A percentile compares a stretch with the other conserved stretches of the same genome.
These are phyloP conservation scores for Eidolon dupreanum DNA, from an alignment of 2,797 vertebrate genomes.

Conservation along the genomic window DNA sequence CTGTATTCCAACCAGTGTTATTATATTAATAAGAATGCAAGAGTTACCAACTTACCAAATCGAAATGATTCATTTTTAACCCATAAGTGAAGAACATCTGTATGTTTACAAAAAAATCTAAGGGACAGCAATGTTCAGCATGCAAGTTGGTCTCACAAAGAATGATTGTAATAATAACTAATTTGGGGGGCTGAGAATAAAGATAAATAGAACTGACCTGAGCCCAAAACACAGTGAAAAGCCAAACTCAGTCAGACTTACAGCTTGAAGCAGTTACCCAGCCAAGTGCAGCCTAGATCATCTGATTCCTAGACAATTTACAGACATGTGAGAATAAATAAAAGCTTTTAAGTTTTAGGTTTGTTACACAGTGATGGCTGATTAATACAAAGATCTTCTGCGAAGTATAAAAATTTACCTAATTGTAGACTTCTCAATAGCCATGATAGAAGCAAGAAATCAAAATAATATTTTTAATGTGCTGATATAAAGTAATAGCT, in stretches of 20 bases:
- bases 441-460: background rate
- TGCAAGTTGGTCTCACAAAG: background rate
- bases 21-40: background rate
- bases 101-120: background rate
- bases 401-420: background rate
- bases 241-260: background rate
- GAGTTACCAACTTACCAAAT: background rate
- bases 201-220: background rate
- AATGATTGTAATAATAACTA: background rate
- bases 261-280: background rate
- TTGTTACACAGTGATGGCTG: background rate
- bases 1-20: background rate
- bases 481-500: conserved; percentile 1
- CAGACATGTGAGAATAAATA: background rate
- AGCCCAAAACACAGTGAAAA: background rate
- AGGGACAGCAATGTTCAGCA: background rate
- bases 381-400: background rate
- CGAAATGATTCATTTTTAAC: conserved; percentile 41
- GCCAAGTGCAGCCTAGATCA: background rate
- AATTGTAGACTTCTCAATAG: background rate
- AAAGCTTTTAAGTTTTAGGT: background rate
- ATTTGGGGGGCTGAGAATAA: background rate
- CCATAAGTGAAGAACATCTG: background rate
- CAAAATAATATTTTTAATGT: background rate
- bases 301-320: background rate